phyloP scores from a whole-genome alignment of 2,797 vertebrate genomes.

The Sternotherus odoratus region DNA sequence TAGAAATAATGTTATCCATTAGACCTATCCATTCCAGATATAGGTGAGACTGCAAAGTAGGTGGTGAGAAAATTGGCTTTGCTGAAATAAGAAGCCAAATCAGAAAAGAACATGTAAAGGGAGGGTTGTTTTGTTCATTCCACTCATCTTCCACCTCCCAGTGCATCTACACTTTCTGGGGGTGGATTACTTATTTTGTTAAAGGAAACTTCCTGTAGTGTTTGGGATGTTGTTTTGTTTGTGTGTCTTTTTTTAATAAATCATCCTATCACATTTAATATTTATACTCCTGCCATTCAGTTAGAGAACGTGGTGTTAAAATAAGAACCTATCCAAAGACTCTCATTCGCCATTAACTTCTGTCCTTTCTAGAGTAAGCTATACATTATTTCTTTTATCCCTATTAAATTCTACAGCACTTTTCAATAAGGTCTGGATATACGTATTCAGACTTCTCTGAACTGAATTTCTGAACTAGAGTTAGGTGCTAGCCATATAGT shows the following conservation, averaged over 20 bases:
- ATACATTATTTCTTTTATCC: not conserved
- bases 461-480: not conserved
- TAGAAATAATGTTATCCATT: not conserved
- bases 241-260: not conserved
- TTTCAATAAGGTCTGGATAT: not conserved
- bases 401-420: not conserved
- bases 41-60: not conserved
- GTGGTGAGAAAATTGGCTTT: not conserved
- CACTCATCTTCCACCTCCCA: no score
- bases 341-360: not conserved
- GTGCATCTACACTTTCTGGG: not conserved
- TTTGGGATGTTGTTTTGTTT: not conserved
- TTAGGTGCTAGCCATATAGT: not conserved
- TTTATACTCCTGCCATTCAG: not conserved
- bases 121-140: accelerated
- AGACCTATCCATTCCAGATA: not conserved
- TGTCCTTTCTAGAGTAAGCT: not conserved
- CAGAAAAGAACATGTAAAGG: not conserved
- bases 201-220: not conserved
- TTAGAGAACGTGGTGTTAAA: not conserved
- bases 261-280: not conserved
- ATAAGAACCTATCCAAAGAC: not conserved
- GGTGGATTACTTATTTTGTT: not conserved
- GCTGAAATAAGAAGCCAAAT: not conserved
- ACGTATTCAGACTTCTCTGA: not conserved